phyloP scores from a whole-genome alignment of 2,113 vertebrate genomes.

The Actinemys pallida region DNA sequence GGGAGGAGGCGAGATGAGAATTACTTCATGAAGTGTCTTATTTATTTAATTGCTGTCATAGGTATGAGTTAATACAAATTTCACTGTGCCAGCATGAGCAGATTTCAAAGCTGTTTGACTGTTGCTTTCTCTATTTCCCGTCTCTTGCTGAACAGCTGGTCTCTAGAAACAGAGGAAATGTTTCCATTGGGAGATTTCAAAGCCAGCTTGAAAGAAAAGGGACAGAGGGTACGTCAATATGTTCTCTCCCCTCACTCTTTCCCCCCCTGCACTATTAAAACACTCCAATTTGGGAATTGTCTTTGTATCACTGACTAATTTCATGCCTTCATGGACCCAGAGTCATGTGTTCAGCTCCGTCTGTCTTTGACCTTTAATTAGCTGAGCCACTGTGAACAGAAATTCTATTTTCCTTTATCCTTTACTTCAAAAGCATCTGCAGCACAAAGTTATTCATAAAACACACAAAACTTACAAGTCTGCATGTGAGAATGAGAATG shows the following conservation, averaged over 20 bases:
- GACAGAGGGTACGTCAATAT: neutral
- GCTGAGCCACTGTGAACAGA: neutral
- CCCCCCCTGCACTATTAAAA: neutral
- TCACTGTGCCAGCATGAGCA: conserved; percentile 24
- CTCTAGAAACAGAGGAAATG: conserved; percentile 38
- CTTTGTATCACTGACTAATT: neutral
- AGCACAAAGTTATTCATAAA: conserved; percentile 32
- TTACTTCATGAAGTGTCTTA: neutral
- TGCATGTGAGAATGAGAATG: conserved; percentile 24
- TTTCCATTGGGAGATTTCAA: conserved; percentile 33
- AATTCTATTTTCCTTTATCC: neutral
- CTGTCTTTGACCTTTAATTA: neutral
- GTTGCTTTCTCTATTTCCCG: conserved; percentile 23
- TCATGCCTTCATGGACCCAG: conserved; percentile 10
- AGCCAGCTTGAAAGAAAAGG: conserved; percentile 30
- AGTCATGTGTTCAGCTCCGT: neutral
- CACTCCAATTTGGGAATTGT: conserved; percentile 20
- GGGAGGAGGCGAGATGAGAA: neutral
- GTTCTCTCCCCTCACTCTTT: neutral
- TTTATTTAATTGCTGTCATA: neutral
- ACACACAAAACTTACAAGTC: neutral
- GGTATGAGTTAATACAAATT: conserved; percentile 34
- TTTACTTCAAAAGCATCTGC: conserved; percentile 48
- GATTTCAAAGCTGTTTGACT: conserved; percentile 42
- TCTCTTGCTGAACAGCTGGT: conserved; percentile 53